Evolutionary conservation across 1,140 invertebrate genomes (phyloP).

Genomic region (Hypothenemus hampei): DNA sequence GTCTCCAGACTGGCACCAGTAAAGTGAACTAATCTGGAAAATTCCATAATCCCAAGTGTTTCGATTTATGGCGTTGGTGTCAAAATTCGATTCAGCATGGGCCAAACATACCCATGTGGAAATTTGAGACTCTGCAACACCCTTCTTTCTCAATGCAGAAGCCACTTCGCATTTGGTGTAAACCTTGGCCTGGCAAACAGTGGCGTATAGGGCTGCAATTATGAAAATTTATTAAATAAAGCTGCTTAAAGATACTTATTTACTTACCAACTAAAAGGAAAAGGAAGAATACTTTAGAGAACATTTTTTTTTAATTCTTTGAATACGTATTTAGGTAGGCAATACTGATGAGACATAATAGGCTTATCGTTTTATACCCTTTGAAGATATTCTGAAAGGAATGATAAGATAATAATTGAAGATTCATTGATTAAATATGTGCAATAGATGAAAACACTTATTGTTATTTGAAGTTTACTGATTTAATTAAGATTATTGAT

Average conservation of each 20-base stretch:
- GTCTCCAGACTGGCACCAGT: slow-evolving; percentile 23
- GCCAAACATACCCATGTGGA: slow-evolving; percentile 30
- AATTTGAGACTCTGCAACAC: slow-evolving; percentile 11
- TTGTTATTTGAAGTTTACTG: too few species aligned
- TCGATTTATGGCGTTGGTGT: slow-evolving; percentile 22
- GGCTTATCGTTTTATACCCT: too few species aligned
- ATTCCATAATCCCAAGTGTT: slow-evolving; percentile 28
- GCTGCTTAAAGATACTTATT: neutral
- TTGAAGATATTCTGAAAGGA: too few species aligned
- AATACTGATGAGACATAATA: too few species aligned
- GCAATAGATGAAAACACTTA: too few species aligned
- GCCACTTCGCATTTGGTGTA: slow-evolving; percentile 18
- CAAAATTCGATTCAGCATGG: slow-evolving; percentile 27
- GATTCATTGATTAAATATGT: too few species aligned
- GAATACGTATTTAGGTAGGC: too few species aligned
- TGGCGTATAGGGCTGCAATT: neutral
- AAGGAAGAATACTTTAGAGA: neutral
- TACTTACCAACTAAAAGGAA: neutral
- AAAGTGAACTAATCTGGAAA: slow-evolving; percentile 28
- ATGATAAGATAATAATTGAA: too few species aligned
- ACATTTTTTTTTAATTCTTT: neutral
- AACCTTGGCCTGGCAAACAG: slow-evolving; percentile 6
- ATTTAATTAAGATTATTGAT: too few species aligned
- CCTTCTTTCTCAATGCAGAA: neutral
- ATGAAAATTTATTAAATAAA: neutral